Evolutionary conservation across 2,888 invertebrate species (phyloP).

Genomic region (Rhaphigaster nebulosa): DNA sequence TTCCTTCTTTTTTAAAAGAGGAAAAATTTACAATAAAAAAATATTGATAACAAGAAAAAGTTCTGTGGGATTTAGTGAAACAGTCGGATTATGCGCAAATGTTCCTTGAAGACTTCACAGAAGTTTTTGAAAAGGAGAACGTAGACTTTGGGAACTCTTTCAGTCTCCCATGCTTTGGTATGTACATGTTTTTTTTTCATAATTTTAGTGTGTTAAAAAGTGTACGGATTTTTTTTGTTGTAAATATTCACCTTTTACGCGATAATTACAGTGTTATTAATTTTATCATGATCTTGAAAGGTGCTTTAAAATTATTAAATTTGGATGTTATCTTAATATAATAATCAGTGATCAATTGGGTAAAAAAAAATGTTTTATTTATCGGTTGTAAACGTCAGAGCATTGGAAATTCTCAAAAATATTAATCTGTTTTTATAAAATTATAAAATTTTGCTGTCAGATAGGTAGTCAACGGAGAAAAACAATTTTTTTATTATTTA

Average conservation of each 20-base stretch:
- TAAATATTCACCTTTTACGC: not conserved
- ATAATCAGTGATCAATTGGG: not conserved
- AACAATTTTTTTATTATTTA: not conserved
- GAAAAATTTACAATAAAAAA: not conserved
- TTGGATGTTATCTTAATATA: not conserved
- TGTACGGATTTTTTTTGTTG: not conserved
- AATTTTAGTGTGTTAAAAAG: not conserved
- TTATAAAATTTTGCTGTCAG: not conserved
- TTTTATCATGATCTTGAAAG: not conserved
- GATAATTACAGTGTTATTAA: not conserved
- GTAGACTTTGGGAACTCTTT: conserved; percentile 58
- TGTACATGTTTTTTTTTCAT: not conserved
- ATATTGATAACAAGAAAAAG: conserved; percentile 25
- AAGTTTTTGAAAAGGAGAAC: conserved; percentile 58
- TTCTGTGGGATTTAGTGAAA: conserved; percentile 57
- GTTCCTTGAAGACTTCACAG: conserved; percentile 58
- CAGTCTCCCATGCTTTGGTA: conserved; percentile 58
- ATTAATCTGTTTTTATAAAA: not conserved
- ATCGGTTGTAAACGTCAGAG: not conserved
- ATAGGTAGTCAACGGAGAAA: not conserved
- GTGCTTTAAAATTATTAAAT: no score
- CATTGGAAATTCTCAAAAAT: not conserved
- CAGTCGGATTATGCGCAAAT: conserved; percentile 58
- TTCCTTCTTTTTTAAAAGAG: conserved; percentile 3
- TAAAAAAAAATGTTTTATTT: not conserved